Conservation (phyloP, 2,113 vertebrate genomes). For the Vanacampus margaritifer region DNA sequence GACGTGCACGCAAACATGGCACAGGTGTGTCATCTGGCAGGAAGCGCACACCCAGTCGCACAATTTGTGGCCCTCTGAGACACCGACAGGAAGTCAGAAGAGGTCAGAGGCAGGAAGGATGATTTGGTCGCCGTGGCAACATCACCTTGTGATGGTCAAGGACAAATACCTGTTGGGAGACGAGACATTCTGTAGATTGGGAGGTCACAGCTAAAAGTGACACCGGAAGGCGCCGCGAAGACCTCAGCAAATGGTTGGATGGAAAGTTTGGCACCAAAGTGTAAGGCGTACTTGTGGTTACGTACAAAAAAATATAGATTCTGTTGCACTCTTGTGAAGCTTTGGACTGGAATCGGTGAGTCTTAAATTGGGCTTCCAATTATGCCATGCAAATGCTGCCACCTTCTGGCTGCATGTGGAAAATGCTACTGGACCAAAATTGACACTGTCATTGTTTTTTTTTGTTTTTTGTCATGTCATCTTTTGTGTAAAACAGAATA, state of each 20-base stretch:
- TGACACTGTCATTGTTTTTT: not conserved
- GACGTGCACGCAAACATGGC: slow-evolving; percentile 37
- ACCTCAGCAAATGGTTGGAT: not conserved
- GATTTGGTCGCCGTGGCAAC: not conserved
- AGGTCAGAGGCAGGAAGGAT: not conserved
- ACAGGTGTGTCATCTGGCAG: slow-evolving; percentile 57
- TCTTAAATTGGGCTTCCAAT: not conserved
- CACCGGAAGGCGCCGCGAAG: not conserved
- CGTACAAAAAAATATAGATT: not conserved
- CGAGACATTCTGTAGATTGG: not conserved
- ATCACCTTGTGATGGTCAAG: not conserved
- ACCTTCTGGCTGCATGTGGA: not conserved
- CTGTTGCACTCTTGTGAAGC: not conserved
- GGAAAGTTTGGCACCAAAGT: not conserved
- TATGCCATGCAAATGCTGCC: not conserved
- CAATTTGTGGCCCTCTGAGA: not conserved
- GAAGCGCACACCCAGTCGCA: not conserved
- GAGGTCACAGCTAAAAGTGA: not conserved
- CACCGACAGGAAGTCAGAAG: not conserved
- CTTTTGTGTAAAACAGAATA: not conserved
- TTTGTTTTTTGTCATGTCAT: not conserved
- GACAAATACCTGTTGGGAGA: not conserved
- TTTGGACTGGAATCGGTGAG: not conserved
- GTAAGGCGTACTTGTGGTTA: not conserved
- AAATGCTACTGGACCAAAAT: not conserved